Evolutionary conservation across 53 echinoderm and acorn worm species (phyloP).

Genomic region (Pentamera pediparva): DNA sequence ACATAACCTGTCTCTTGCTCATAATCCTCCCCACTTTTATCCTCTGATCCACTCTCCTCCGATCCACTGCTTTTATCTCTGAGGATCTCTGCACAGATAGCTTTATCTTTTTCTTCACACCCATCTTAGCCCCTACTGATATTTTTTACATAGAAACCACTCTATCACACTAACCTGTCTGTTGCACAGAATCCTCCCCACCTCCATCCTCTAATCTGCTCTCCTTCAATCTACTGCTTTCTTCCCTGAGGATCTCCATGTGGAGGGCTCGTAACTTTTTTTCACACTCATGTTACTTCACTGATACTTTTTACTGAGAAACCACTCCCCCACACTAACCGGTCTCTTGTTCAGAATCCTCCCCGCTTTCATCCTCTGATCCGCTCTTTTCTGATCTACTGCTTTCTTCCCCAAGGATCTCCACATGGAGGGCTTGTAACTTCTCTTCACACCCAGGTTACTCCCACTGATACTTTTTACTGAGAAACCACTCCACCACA

Average conservation of each 20-base stretch:
- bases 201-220: too few relatives aligned
- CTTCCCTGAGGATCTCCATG: too few relatives aligned
- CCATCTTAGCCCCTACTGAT: too few relatives aligned
- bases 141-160: too few relatives aligned
- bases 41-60: constrained; percentile 53
- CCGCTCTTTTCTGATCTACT: constrained; percentile 39
- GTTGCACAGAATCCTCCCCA: too few relatives aligned
- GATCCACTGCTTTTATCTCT: constrained; percentile 73
- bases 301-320: too few relatives aligned
- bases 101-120: too few relatives aligned
- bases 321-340: too few relatives aligned
- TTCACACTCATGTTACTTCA: too few relatives aligned
- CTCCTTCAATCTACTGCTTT: too few relatives aligned
- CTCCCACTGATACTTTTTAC: constrained; percentile 81
- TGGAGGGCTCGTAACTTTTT: constrained; percentile 65
- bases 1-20: background rate
- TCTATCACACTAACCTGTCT: too few relatives aligned
- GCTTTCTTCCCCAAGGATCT: constrained; percentile 75
- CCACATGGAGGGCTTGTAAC: constrained; percentile 67
- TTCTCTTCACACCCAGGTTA: constrained; percentile 76
- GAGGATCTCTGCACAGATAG: constrained; percentile 63
- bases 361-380: constrained; percentile 18
- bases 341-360: background rate
- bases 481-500: background rate
- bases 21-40: constrained; percentile 3